Percentiles rank a stretch among this genome's conserved stretches.
Evolutionary conservation across 2,113 vertebrate species (phyloP).

Genomic region (Herpailurus yagouaroundi): DNA sequence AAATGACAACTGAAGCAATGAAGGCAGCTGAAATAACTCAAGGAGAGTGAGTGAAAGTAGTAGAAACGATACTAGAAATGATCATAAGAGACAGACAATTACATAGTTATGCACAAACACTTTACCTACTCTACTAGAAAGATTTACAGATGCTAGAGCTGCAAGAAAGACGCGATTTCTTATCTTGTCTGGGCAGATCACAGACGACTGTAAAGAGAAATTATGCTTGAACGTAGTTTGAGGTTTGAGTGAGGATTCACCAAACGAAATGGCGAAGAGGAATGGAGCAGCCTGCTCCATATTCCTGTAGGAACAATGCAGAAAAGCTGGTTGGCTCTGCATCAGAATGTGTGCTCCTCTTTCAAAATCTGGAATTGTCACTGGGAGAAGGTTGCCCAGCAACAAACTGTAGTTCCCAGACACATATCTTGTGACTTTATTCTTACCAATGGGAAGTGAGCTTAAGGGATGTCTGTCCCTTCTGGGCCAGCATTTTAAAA

Average conservation of each 20-base stretch:
- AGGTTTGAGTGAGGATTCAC: constrained; percentile 25
- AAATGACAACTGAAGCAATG: background rate
- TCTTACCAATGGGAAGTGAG: background rate
- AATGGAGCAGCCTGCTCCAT: background rate
- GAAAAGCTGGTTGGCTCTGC: background rate
- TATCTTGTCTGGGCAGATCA: constrained; percentile 2
- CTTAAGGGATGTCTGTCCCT: background rate
- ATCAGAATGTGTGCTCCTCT: background rate
- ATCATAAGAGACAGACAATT: background rate
- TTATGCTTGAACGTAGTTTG: background rate
- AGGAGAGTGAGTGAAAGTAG: background rate
- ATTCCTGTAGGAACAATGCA: background rate
- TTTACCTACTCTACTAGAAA: constrained; percentile 10
- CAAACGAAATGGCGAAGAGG: background rate
- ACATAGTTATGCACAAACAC: background rate
- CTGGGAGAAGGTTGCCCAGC: background rate
- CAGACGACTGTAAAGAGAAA: constrained; percentile 8
- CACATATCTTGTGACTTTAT: background rate
- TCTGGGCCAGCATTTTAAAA: background rate
- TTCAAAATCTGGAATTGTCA: background rate
- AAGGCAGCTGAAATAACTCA: background rate
- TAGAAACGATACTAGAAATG: background rate
- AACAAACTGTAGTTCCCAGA: background rate
- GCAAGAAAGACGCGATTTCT: background rate
- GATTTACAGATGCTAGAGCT: background rate